Evolutionary conservation across 1,140 invertebrate species (phyloP).

Genomic region (Copidosoma floridanum): DNA sequence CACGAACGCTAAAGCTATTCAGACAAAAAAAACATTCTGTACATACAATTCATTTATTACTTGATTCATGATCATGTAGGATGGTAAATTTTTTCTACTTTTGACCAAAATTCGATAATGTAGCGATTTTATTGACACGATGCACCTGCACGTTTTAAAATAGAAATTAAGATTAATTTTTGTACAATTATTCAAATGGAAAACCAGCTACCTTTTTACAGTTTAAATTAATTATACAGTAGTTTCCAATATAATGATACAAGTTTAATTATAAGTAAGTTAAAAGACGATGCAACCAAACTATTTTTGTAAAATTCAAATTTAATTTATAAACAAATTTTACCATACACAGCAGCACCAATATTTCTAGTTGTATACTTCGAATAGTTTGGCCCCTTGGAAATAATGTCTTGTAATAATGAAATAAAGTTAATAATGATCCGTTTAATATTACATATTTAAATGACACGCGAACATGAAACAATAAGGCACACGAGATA

Average conservation of each 20-base stretch:
- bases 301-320: too few species aligned
- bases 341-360: too few species aligned
- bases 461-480: background rate
- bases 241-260: background rate
- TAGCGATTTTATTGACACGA: background rate
- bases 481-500: conserved; percentile 1
- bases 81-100: background rate
- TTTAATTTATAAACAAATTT: too few species aligned
- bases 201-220: too few species aligned
- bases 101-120: background rate
- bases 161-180: too few species aligned
- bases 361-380: background rate
- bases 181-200: too few species aligned
- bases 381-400: conserved; percentile 1
- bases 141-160: too few species aligned
- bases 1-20: background rate
- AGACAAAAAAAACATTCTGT: background rate
- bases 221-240: background rate
- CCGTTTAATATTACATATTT: background rate
- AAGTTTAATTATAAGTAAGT: too few species aligned
- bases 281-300: too few species aligned
- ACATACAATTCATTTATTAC: too few species aligned
- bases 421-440: background rate
- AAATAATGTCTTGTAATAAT: background rate
- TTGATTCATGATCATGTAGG: too few species aligned